Evolutionary conservation across 2,113 vertebrate species (phyloP), one percentile per base, ranked within the genome.

Genomic region (Stictonetta naevosa): DNA sequence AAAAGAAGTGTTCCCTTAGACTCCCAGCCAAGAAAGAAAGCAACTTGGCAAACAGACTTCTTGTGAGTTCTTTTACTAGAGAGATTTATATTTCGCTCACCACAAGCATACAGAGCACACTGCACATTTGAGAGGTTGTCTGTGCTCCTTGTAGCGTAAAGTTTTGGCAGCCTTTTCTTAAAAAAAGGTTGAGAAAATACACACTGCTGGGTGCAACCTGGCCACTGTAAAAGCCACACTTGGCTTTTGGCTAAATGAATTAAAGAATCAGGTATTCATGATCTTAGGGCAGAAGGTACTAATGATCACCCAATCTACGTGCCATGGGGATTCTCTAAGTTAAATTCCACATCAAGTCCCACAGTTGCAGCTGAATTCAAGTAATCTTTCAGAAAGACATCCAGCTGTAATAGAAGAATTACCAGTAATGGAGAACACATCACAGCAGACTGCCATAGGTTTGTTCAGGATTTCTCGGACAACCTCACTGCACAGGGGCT

Each of bases 21-120:
- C 50, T 93, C 50, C 15, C 78, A 89, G 88, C 67, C 95, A 96
- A 91, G 59, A 58, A 94, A 46, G 71, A 94, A 96, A 95, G 93
- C 69, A 79, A 88, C 86, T 95, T 95, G 95, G 96, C 91, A 93
- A 94, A 83, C n/a, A 82, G 74, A 67, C 11, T 38, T 79, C 50
- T 48, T 22, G 20, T 77, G 79, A 86, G 40, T 79, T 93, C 53
- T 92, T 90, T 92, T 76, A 56, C 71, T 80, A 74, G 86, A 55
- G 95, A 96, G 95, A 95, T 96, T 94, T 95, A 89, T 92, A 76
- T 66, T 91, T 96, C 86, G 31, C 84, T 94, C 81, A 93, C 84
- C 81, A 76, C 87, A 91, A 74, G 62, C 79, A 67, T 26, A 96
- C 46, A 44, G 86, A 94, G 78, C 62, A 78, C 31, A 21, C 46